phyloP scores from a whole-genome alignment of 2,113 vertebrate species.

The Thalassoma bifasciatum region DNA sequence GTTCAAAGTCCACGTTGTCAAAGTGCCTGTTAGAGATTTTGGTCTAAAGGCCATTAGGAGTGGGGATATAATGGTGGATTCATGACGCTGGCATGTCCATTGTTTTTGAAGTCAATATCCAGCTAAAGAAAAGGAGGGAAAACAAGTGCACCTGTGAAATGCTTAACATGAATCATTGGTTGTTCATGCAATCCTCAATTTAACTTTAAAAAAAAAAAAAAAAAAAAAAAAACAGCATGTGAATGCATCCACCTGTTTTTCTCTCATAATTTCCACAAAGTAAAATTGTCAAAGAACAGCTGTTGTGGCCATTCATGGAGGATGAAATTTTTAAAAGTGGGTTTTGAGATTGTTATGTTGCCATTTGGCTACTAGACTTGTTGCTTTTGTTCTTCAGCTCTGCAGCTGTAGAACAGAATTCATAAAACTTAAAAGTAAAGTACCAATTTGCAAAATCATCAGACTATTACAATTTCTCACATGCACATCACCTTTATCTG shows the following conservation, averaged over 20 bases:
- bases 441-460: too few species aligned
- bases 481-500: too few species aligned
- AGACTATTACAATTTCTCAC: too few species aligned
- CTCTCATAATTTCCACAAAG: neutral
- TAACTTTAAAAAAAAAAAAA: too few species aligned
- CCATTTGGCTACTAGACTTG: neutral
- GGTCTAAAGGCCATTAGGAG: too few species aligned
- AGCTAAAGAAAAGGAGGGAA: too few species aligned
- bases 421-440: too few species aligned
- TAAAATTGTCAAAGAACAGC: conserved; percentile 3
- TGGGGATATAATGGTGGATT: too few species aligned
- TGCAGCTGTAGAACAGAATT: too few species aligned
- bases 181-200: neutral
- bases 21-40: too few species aligned
- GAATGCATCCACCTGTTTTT: neutral
- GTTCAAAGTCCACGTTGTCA: too few species aligned
- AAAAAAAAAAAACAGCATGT: neutral
- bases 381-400: too few species aligned
- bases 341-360: neutral
- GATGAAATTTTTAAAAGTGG: neutral
- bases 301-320: neutral
- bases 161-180: neutral
- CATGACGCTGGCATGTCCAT: conserved; percentile 21
- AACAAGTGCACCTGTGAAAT: conserved; percentile 7
- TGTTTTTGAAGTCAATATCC: conserved; percentile 13